These are phyloP conservation scores for Rhadina sibilatrix DNA, from an alignment of 2,113 vertebrate genomes.

Conservation along the genomic window DNA sequence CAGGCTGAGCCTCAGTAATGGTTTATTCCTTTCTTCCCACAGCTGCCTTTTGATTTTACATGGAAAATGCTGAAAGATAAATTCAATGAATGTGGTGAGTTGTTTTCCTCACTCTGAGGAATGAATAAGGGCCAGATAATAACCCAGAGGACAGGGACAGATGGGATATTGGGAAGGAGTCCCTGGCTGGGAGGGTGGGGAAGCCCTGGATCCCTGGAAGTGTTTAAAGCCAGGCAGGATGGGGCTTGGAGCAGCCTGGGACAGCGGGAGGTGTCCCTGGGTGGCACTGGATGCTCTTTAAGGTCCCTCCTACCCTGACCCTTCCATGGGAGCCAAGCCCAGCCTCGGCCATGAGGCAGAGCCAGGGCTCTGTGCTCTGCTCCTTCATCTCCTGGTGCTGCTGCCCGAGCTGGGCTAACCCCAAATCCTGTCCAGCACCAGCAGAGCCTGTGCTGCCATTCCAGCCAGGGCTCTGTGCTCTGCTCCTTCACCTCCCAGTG, in stretches of 20 bases:
- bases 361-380: background rate
- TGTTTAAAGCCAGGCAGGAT: background rate
- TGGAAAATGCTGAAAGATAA: slow-evolving; percentile 99
- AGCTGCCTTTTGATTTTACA: slow-evolving; percentile 97
- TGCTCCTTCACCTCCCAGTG: background rate
- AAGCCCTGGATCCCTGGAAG: background rate
- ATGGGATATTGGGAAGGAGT: background rate
- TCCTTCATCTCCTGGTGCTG: too few relatives aligned
- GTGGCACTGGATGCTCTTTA: background rate
- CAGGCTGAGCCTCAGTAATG: background rate
- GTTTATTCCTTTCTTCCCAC: slow-evolving; percentile 8
- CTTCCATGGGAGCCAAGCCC: background rate
- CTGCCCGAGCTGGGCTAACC: too few relatives aligned
- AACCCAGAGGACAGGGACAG: background rate
- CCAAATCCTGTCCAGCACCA: too few relatives aligned
- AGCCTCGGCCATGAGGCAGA: background rate
- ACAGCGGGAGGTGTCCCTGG: background rate
- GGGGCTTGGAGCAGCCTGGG: background rate
- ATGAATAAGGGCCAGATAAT: too few relatives aligned
- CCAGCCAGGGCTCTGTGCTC: background rate
- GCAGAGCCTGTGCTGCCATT: too few relatives aligned
- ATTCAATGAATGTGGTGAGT: slow-evolving; percentile 94
- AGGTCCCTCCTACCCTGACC: background rate
- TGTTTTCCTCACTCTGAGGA: background rate
- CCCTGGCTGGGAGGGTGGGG: fast-evolving